Conservation (phyloP, 2,113 vertebrate species). For the Lamprotornis superbus region DNA sequence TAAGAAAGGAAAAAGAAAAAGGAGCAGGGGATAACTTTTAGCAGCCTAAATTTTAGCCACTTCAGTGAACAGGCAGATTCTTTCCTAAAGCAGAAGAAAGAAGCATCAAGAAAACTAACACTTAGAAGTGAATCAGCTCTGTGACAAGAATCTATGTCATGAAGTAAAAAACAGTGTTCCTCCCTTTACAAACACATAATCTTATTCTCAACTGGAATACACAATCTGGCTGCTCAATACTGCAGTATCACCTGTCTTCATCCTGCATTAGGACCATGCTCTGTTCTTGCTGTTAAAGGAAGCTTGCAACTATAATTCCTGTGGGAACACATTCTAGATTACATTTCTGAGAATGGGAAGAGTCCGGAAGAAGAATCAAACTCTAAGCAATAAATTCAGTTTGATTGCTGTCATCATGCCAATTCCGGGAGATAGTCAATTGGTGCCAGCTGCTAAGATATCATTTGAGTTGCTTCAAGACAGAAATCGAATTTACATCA, state of each 20-base stretch:
- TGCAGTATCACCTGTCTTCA: background rate
- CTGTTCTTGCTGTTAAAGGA: background rate
- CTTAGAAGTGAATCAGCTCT: background rate
- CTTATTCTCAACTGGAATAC: background rate
- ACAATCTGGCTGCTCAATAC: background rate
- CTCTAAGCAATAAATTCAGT: conserved; percentile 54
- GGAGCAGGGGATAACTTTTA: rapidly evolving
- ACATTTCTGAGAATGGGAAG: conserved; percentile 59
- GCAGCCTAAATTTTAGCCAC: background rate
- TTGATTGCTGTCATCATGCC: conserved; percentile 64
- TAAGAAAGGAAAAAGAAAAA: background rate
- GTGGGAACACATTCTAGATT: conserved; percentile 26
- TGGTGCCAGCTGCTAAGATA: conserved; percentile 56
- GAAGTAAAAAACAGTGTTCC: background rate
- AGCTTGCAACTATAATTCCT: background rate
- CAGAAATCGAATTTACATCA: conserved; percentile 51
- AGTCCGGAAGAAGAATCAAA: conserved; percentile 52
- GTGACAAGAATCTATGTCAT: background rate
- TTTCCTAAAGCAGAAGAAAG: background rate
- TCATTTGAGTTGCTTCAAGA: conserved; percentile 23
- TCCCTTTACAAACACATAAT: background rate
- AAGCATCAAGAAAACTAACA: background rate
- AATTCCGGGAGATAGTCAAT: conserved; percentile 43
- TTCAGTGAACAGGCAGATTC: background rate
- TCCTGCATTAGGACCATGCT: background rate